A percentile compares a stretch with the other conserved stretches of the same genome.
Evolutionary conservation across 1,140 invertebrate genomes (phyloP).

Genomic region (Popillia japonica): DNA sequence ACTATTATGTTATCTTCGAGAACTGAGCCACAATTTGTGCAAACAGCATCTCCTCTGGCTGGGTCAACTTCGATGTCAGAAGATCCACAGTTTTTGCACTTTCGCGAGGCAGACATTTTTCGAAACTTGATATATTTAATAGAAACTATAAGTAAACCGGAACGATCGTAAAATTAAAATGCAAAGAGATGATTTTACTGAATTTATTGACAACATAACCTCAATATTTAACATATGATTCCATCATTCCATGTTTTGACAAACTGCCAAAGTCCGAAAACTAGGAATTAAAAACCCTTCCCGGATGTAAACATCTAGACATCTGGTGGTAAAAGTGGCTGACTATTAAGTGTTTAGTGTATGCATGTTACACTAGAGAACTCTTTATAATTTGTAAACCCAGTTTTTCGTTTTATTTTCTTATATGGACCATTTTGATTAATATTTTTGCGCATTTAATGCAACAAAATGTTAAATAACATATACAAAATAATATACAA

Average conservation of each 20-base stretch:
- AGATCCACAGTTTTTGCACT: constrained; percentile 92
- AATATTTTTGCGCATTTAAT: no score
- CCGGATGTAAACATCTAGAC: no score
- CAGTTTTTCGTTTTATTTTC: no score
- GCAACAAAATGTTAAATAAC: no score
- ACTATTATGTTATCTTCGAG: constrained; percentile 97
- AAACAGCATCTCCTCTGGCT: constrained; percentile 92
- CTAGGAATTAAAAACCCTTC: not conserved
- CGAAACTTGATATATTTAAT: not conserved
- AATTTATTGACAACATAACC: not conserved
- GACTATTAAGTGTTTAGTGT: no score
- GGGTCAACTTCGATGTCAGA: constrained; percentile 95
- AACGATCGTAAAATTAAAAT: not conserved
- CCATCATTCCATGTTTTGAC: not conserved
- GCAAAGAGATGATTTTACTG: not conserved
- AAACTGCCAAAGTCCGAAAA: not conserved
- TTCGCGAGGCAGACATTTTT: constrained; percentile 66
- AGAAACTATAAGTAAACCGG: not conserved
- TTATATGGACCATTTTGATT: no score
- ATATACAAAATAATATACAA: no score
- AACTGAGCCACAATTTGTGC: constrained; percentile 95
- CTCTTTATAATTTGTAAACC: no score
- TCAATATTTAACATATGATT: not conserved
- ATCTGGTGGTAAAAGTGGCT: no score
- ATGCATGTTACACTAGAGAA: no score